Percentiles rank a stretch among this genome's conserved stretches.
Conservation (phyloP, 1,140 invertebrate genomes). For the Coptotermes formosanus region DNA sequence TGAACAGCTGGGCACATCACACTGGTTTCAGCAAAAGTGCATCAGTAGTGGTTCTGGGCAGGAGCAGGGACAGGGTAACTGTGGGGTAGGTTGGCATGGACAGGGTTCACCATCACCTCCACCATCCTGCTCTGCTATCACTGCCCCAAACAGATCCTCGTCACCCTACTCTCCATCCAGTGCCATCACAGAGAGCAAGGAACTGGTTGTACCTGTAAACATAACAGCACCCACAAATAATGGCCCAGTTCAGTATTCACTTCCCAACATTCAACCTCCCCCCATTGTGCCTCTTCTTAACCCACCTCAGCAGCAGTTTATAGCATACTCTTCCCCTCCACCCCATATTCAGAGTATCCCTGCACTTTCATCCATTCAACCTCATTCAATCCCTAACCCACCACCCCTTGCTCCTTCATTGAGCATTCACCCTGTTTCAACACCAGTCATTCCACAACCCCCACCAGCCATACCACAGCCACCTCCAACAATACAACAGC, state of each 20-base stretch:
- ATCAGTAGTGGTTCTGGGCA: conserved; percentile 42
- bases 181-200: conserved; percentile 23
- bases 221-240: background rate
- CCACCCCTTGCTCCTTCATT: conserved; percentile 39
- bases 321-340: conserved; percentile 33
- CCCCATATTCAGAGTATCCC: conserved; percentile 35
- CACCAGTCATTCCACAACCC: conserved; percentile 46
- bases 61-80: conserved; percentile 34
- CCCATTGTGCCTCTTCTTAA: conserved; percentile 41
- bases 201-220: background rate
- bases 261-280: conserved; percentile 36
- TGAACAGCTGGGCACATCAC: conserved; percentile 22
- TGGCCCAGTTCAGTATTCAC: conserved; percentile 20
- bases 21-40: conserved; percentile 22
- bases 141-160: conserved; percentile 27
- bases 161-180: conserved; percentile 35
- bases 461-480: conserved; percentile 43
- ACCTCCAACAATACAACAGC: conserved; percentile 43
- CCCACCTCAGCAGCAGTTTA: conserved; percentile 31
- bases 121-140: background rate
- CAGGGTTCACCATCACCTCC: conserved; percentile 14
- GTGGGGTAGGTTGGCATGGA: background rate
- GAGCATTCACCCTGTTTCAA: conserved; percentile 34
- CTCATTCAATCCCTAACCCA: conserved; percentile 54
- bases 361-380: conserved; percentile 46